Evolutionary conservation across 2,113 vertebrate species (phyloP).

Genomic region (Mustela nigripes): DNA sequence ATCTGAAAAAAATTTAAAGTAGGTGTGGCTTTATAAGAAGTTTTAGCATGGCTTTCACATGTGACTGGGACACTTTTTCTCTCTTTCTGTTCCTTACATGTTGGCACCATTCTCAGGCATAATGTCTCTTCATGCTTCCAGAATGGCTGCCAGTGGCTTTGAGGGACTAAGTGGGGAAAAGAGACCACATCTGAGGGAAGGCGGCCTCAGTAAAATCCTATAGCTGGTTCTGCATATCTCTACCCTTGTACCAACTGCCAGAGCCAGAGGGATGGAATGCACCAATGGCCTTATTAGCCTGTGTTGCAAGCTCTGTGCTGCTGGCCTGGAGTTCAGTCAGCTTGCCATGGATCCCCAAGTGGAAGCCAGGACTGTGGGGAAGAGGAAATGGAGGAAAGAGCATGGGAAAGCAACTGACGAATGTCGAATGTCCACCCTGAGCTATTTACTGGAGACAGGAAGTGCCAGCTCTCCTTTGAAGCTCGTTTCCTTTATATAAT

Average conservation of each 20-base stretch:
- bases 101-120: neutral
- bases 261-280: neutral
- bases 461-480: neutral
- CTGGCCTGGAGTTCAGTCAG: neutral
- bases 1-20: conserved; percentile 27
- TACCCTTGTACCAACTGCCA: neutral
- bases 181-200: neutral
- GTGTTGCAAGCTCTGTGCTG: neutral
- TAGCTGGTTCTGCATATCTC: neutral
- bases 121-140: neutral
- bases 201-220: neutral
- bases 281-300: neutral
- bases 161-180: neutral
- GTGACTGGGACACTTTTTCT: neutral
- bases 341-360: neutral
- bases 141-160: neutral
- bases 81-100: neutral
- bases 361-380: neutral
- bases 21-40: neutral
- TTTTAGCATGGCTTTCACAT: neutral
- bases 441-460: neutral
- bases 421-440: neutral
- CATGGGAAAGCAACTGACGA: neutral
- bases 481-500: neutral
- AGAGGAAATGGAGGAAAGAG: neutral